Conservation (phyloP, 64 coral and sea anemone genomes). For the Platygyra sinensis region DNA sequence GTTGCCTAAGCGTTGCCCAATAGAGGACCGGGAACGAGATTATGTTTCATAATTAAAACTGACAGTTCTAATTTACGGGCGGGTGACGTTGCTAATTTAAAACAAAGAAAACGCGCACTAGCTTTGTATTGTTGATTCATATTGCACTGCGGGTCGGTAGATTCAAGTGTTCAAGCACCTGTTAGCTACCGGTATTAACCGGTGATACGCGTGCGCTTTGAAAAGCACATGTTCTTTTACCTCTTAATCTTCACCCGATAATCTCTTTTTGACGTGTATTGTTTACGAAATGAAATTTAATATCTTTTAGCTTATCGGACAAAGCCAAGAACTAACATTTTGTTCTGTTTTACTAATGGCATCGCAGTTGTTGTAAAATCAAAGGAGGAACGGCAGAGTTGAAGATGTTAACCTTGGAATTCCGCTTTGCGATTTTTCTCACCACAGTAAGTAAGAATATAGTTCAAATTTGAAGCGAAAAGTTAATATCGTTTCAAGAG, state of each 20-base stretch:
- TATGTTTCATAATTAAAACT: not conserved
- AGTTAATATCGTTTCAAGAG: too few species aligned
- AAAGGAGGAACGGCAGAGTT: not conserved
- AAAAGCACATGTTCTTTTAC: not conserved
- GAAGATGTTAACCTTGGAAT: slow-evolving; percentile 4
- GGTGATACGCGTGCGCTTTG: slow-evolving; percentile 13
- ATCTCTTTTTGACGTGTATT: not conserved
- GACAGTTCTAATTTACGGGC: not conserved
- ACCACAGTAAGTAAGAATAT: not conserved
- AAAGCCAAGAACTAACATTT: not conserved
- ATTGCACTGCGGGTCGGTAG: not conserved
- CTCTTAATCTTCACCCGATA: not conserved
- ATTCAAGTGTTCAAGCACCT: slow-evolving; percentile 27
- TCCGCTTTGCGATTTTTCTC: not conserved
- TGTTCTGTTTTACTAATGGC: not conserved
- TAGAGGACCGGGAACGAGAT: not conserved
- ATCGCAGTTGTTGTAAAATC: not conserved
- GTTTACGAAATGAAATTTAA: slow-evolving; percentile 14
- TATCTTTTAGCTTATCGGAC: not conserved
- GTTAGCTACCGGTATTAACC: slow-evolving; percentile 29
- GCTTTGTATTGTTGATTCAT: too few species aligned
- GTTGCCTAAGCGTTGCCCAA: too few species aligned
- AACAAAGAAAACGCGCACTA: not conserved
- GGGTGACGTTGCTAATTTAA: not conserved
- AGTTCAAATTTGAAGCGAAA: not conserved